These are phyloP conservation scores for Malacoctenus gilli DNA, from an alignment of 2,797 vertebrate species.

Conservation along the genomic window DNA sequence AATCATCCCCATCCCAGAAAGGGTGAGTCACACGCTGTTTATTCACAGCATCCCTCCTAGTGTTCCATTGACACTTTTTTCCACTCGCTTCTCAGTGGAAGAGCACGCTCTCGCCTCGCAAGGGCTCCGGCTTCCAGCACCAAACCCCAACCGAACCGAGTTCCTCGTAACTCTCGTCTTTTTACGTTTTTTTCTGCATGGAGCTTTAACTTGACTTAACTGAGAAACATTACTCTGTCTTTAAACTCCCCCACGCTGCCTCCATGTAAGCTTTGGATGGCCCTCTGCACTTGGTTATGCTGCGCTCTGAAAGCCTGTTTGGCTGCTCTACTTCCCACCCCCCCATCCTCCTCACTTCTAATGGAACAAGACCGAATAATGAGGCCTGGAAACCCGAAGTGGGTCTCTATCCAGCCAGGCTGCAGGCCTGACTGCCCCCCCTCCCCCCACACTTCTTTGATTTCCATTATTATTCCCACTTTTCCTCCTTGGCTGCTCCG, in stretches of 20 bases:
- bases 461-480: not conserved
- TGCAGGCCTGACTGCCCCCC: conserved; percentile 33
- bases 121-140: conserved; percentile 33
- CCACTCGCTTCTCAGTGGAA: conserved; percentile 68
- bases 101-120: conserved; percentile 27
- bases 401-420: conserved; percentile 42
- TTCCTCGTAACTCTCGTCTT: conserved; percentile 11
- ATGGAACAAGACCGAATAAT: conserved; percentile 35
- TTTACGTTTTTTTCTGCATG: not conserved
- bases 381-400: conserved; percentile 34
- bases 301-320: conserved; percentile 18
- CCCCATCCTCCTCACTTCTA: conserved; percentile 4
- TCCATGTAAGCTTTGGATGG: not conserved
- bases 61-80: conserved; percentile 82
- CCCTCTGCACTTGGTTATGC: conserved; percentile 5
- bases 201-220: conserved; percentile 1
- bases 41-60: conserved; percentile 76
- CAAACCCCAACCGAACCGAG: conserved; percentile 15
- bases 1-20: conserved; percentile 74
- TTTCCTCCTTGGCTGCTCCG: not conserved
- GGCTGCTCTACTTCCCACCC: not conserved
- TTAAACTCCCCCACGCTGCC: not conserved
- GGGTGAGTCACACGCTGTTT: conserved; percentile 78
- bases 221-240: conserved; percentile 1
- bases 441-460: not conserved